phyloP scores from a whole-genome alignment of 2,888 invertebrate species.

The Osmoderma eremita region DNA sequence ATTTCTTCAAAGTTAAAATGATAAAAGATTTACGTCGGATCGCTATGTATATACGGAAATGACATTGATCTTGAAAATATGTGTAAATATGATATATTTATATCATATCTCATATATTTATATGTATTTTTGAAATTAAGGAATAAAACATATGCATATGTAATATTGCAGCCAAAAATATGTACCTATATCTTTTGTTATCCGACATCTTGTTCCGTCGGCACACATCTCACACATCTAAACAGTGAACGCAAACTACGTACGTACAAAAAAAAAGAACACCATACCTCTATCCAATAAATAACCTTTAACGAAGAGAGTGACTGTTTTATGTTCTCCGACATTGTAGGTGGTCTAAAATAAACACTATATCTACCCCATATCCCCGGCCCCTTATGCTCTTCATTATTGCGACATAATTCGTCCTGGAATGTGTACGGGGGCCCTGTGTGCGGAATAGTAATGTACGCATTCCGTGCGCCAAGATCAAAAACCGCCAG shows the following conservation, averaged over 20 bases:
- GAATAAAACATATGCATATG: no score
- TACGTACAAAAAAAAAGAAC: conserved; percentile 3
- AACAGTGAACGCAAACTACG: conserved; percentile 2
- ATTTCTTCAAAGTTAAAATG: no score
- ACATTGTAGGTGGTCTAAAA: conserved; percentile 57
- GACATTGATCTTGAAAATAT: no score
- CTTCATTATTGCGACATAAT: conserved; percentile 63
- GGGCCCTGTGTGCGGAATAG: conserved; percentile 58
- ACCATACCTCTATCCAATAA: conserved; percentile 45
- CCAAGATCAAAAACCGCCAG: conserved; percentile 46
- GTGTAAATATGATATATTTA: no score
- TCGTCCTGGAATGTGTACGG: conserved; percentile 59
- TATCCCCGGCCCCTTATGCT: conserved; percentile 56
- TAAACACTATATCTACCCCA: conserved; percentile 56
- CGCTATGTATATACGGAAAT: no score
- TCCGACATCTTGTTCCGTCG: neutral
- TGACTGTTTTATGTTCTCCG: conserved; percentile 54
- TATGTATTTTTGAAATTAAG: no score
- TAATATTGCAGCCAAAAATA: no score
- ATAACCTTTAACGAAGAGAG: conserved; percentile 48
- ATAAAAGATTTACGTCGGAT: no score
- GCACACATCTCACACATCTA: conserved; percentile 22
- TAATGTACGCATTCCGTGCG: conserved; percentile 52
- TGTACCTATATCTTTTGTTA: neutral
- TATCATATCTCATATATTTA: no score